Evolutionary conservation across 1,140 invertebrate genomes (phyloP).

Genomic region (Trachymyrmex septentrionalis): DNA sequence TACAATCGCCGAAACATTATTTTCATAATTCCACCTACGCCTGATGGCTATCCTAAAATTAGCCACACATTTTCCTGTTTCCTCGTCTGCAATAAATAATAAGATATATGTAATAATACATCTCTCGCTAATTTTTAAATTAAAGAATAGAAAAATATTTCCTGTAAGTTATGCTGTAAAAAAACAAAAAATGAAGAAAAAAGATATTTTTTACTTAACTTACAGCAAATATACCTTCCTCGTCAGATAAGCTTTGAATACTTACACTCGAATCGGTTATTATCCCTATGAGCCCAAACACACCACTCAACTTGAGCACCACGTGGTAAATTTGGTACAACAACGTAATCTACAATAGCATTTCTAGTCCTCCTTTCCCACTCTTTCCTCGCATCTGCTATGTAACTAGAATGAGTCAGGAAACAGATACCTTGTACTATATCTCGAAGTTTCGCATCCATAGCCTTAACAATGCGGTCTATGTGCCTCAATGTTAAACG

Average conservation of each 20-base stretch:
- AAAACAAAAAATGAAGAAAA: background rate
- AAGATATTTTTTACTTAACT: background rate
- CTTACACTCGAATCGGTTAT: constrained; percentile 95
- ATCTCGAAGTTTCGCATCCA: constrained; percentile 92
- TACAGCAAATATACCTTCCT: constrained; percentile 12
- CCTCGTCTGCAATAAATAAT: constrained; percentile 90
- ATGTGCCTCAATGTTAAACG: constrained; percentile 94
- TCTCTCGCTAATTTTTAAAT: background rate
- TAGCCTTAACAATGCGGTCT: constrained; percentile 92
- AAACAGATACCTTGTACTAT: constrained; percentile 95
- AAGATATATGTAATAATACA: constrained; percentile 16
- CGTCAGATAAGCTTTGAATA: constrained; percentile 10
- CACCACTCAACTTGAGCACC: constrained; percentile 96
- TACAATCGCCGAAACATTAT: constrained; percentile 94
- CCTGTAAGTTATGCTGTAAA: background rate
- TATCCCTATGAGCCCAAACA: constrained; percentile 95
- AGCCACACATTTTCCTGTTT: constrained; percentile 93
- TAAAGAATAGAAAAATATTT: constrained; percentile 19
- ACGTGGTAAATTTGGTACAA: constrained; percentile 92
- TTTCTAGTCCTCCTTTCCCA: constrained; percentile 95
- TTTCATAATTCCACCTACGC: constrained; percentile 95
- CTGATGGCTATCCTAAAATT: constrained; percentile 93
- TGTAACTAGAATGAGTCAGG: constrained; percentile 90
- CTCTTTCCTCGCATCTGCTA: constrained; percentile 91
- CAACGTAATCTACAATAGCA: constrained; percentile 94